phyloP scores from a whole-genome alignment of 2,888 invertebrate genomes.

The Notodonta ziczac region DNA sequence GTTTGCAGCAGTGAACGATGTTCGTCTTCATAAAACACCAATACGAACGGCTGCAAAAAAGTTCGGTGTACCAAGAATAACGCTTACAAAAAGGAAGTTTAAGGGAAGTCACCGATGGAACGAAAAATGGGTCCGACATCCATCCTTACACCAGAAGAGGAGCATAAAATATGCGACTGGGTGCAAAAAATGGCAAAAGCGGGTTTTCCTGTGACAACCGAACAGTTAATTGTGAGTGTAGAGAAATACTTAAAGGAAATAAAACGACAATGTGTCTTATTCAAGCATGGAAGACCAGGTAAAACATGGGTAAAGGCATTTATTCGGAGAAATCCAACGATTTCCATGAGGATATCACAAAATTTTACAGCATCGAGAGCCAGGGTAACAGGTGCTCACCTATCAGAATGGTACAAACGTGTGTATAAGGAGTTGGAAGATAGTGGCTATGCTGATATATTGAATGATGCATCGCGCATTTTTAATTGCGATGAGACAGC shows the following conservation, averaged over 20 bases:
- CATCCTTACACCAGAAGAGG: conserved; percentile 32
- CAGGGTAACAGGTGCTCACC: conserved; percentile 27
- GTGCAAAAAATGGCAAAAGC: conserved; percentile 22
- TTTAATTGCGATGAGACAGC: conserved; percentile 37
- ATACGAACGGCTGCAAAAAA: conserved; percentile 37
- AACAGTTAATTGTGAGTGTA: conserved; percentile 28
- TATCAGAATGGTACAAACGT: conserved; percentile 33
- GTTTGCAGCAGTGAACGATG: conserved; percentile 32
- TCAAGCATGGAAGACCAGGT: conserved; percentile 26
- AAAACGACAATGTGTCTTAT: conserved; percentile 21
- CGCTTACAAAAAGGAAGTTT: conserved; percentile 36
- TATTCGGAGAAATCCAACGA: conserved; percentile 29
- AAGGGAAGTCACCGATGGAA: conserved; percentile 36
- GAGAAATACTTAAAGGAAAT: conserved; percentile 23
- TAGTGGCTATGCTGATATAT: conserved; percentile 24
- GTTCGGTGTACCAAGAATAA: conserved; percentile 36
- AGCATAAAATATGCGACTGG: conserved; percentile 28
- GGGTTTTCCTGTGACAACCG: conserved; percentile 26
- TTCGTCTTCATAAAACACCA: conserved; percentile 35
- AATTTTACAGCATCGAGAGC: conserved; percentile 34
- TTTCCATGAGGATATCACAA: conserved; percentile 34
- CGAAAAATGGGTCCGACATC: conserved; percentile 35
- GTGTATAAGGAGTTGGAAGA: conserved; percentile 30
- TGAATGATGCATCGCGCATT: conserved; percentile 28
- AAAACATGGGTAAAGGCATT: conserved; percentile 29